Conservation (phyloP, 1,140 invertebrate species). For the Wasmannia auropunctata region DNA sequence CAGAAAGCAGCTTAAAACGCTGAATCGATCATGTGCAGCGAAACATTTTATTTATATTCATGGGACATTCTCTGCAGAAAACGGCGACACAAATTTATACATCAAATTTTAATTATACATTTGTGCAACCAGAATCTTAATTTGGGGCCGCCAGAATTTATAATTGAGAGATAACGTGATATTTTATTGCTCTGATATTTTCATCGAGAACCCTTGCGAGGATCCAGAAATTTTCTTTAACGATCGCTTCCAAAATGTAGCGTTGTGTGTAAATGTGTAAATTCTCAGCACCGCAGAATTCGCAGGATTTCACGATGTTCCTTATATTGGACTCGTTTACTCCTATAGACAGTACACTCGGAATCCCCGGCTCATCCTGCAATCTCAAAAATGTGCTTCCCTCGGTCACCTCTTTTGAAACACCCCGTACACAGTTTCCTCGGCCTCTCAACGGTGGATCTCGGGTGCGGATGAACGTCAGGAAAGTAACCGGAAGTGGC, state of each 20-base stretch:
- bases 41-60: constrained; percentile 33
- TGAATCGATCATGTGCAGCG: background rate
- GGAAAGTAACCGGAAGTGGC: constrained; percentile 69
- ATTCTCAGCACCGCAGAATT: background rate
- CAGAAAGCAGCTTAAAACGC: background rate
- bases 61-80: background rate
- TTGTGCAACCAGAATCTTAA: background rate
- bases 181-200: background rate
- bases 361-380: background rate
- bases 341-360: background rate
- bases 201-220: background rate
- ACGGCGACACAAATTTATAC: background rate
- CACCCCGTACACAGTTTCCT: background rate
- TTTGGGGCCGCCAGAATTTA: background rate
- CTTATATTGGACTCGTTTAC: no score
- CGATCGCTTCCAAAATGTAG: background rate
- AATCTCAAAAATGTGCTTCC: background rate
- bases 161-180: background rate
- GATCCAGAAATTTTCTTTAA: background rate
- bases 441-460: background rate
- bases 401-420: background rate
- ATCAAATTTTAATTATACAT: background rate
- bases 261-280: background rate
- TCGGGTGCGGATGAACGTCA: constrained; percentile 52
- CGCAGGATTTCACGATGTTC: background rate